phyloP scores from a whole-genome alignment of 2,888 invertebrate genomes.

The Tineola bisselliella region DNA sequence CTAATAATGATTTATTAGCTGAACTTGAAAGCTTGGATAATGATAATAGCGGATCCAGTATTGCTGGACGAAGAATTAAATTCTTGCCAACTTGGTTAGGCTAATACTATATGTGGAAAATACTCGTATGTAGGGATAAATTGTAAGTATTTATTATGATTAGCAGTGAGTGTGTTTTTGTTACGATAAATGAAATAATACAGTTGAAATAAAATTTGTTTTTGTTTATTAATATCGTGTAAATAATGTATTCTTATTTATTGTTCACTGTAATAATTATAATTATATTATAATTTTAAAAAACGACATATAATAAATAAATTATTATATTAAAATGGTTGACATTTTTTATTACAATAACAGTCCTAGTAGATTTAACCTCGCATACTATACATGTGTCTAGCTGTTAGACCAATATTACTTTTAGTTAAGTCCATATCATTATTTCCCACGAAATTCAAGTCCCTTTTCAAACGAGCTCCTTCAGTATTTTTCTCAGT shows the following conservation, averaged over 20 bases:
- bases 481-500: not conserved
- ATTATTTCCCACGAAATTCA: not conserved
- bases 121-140: not conserved
- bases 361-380: not conserved
- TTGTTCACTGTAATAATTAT: no score
- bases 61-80: constrained; percentile 52
- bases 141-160: not conserved
- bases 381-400: not conserved
- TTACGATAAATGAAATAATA: no score
- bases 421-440: not conserved
- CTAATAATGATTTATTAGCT: constrained; percentile 44
- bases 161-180: not conserved
- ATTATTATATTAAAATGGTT: not conserved
- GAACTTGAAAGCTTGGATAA: constrained; percentile 38
- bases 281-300: no score
- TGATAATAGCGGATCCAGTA: constrained; percentile 34
- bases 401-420: not conserved
- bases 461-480: not conserved
- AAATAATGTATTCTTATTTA: no score
- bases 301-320: not conserved
- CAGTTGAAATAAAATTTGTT: no score
- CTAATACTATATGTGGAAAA: constrained; percentile 21
- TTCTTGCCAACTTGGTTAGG: constrained; percentile 55
- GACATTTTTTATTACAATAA: not conserved
- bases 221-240: no score